Evolutionary conservation across 1,140 invertebrate genomes (phyloP).

Genomic region (Lepidurus arcticus): DNA sequence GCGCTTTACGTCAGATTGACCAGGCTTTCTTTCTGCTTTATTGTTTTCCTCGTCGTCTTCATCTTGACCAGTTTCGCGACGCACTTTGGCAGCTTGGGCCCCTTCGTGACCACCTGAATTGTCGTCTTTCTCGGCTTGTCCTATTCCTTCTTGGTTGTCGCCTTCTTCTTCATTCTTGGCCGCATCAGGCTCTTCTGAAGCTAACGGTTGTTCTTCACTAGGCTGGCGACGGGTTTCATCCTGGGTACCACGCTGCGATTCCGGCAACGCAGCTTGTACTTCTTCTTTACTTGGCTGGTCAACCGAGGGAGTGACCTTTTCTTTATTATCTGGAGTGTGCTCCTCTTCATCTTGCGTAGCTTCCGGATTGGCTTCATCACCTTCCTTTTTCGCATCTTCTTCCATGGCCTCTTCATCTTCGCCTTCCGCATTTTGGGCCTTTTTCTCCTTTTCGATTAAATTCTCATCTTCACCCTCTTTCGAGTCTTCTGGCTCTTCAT

Average conservation of each 20-base stretch:
- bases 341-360: conserved; percentile 30
- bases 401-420: conserved; percentile 38
- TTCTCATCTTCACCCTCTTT: conserved; percentile 48
- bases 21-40: conserved; percentile 37
- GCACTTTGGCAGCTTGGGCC: conserved; percentile 24
- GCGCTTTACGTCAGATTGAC: conserved; percentile 36
- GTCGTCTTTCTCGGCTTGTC: conserved; percentile 28
- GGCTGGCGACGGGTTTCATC: conserved; percentile 28
- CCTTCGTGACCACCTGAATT: conserved; percentile 30
- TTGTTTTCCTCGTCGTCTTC: conserved; percentile 37
- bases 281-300: conserved; percentile 23
- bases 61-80: conserved; percentile 34
- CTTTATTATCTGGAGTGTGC: conserved; percentile 1
- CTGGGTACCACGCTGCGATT: conserved; percentile 25
- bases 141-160: conserved; percentile 34
- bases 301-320: conserved; percentile 26
- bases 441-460: conserved; percentile 46
- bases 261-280: conserved; percentile 24
- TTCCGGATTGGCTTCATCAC: conserved; percentile 35
- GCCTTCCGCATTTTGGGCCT: conserved; percentile 43
- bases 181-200: conserved; percentile 25
- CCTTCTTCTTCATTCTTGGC: conserved; percentile 33
- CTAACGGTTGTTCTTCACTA: background rate
- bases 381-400: conserved; percentile 41
- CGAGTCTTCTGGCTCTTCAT: conserved; percentile 44